Percentiles rank a stretch among this genome's conserved stretches.
Evolutionary conservation across 2,888 invertebrate species (phyloP).

Genomic region (Oligia strigilis): DNA sequence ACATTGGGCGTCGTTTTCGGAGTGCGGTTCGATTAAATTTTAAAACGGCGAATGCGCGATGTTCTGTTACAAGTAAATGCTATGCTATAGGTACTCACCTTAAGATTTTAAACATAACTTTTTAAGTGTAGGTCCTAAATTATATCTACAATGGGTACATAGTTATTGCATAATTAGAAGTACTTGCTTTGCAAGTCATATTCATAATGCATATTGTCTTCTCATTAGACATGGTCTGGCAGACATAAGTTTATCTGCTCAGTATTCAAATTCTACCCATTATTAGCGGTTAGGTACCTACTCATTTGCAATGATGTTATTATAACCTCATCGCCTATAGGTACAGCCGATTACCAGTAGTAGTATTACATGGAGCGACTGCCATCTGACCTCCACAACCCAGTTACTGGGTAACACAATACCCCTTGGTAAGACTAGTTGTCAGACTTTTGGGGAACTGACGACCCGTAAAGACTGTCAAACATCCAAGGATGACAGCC

Average conservation of each 20-base stretch:
- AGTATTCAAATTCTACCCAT: neutral
- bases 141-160: neutral
- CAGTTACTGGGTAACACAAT: too few species aligned
- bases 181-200: neutral
- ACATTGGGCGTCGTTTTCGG: too few species aligned
- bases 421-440: too few species aligned
- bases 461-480: too few species aligned
- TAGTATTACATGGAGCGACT: too few species aligned
- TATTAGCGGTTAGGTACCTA: neutral
- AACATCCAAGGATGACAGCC: too few species aligned
- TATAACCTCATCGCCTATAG: neutral
- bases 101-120: neutral
- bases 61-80: neutral
- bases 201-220: slow-evolving; percentile 27
- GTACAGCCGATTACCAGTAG: too few species aligned
- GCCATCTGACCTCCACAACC: too few species aligned
- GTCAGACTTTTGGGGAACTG: too few species aligned
- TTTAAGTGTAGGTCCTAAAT: neutral
- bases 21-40: neutral
- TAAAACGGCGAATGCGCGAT: neutral
- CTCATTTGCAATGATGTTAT: neutral
- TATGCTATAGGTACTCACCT: neutral
- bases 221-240: neutral
- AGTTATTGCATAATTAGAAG: neutral
- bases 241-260: neutral